Base-by-base conservation (phyloP, 2,113 vertebrate genomes). In the Rhinopithecus roxellana region DNA sequence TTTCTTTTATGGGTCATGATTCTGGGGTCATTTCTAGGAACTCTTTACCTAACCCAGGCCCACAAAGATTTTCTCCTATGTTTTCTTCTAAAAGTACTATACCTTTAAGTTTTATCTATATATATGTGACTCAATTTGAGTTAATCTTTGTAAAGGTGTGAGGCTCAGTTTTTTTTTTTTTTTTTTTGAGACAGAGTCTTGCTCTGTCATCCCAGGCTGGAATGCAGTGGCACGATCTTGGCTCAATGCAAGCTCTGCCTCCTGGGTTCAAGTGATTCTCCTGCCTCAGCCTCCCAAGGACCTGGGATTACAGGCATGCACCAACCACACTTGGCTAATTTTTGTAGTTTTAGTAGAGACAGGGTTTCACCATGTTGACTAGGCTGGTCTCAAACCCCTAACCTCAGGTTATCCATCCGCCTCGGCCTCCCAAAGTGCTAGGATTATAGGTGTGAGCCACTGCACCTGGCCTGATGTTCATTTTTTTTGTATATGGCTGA, bases 41-140 rank as follows among this genome's bases (percentile, higher is more conserved):
- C 83, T 92, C 82, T 74, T 82, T 9, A 45, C 20, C 61, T 79
- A 95, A 95, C 8, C 32, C 61, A 5, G 74, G 6, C 43, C 25
- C 82, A 80, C 1, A 80, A 77, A 78, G 82, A 43, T 61, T 72
- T 86, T 67, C 69, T 52, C 25, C 35, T 94, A 38, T 38, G 17
- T 72, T 81, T 89, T 94, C 77, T 82, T 84, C 70, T 90, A n/a
- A 16, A 83, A 79, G 70, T 90, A 94, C 52, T 90, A 90, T 17
- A 57, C 48, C 10, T 91, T 86, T 64, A 64, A 64, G 27, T 27
- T 64, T 64, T 64, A 64, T 30, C 61, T 64, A 64, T 30, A 64
- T 12, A 61, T 30, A 64, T 13, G 27, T 64, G 61, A 64, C 27
- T 64, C 61, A 64, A 13, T 64, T 64, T 6, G 27, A 64, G 27